phyloP scores from a whole-genome alignment of 2,113 vertebrate species.

The Columba livia region DNA sequence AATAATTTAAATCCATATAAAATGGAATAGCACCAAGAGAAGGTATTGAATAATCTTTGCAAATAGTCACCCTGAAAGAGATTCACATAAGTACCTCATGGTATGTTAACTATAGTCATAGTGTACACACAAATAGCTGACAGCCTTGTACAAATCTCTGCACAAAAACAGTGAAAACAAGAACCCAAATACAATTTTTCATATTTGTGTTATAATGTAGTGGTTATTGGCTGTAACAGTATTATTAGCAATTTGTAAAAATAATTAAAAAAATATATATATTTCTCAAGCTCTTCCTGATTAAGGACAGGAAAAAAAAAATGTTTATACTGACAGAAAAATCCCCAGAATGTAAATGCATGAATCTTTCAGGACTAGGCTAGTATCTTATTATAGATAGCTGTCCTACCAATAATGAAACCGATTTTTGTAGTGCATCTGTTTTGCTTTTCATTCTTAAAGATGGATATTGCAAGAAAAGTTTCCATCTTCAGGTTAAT shows the following conservation, averaged over 20 bases:
- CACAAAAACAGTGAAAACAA: neutral
- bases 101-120: neutral
- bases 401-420: neutral
- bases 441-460: neutral
- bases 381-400: neutral
- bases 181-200: neutral
- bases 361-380: neutral
- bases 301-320: neutral
- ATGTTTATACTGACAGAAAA: neutral
- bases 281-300: neutral
- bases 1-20: conserved; percentile 23
- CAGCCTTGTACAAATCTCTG: neutral
- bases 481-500: neutral
- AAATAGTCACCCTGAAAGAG: neutral
- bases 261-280: neutral
- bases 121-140: neutral
- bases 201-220: neutral
- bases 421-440: neutral
- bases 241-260: neutral
- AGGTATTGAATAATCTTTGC: neutral
- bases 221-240: neutral
- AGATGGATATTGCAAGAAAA: neutral
- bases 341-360: neutral
- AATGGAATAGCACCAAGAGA: neutral
- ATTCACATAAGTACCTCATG: neutral